Conservation (phyloP, 2,888 invertebrate genomes). For the Hylaea fasciaria region DNA sequence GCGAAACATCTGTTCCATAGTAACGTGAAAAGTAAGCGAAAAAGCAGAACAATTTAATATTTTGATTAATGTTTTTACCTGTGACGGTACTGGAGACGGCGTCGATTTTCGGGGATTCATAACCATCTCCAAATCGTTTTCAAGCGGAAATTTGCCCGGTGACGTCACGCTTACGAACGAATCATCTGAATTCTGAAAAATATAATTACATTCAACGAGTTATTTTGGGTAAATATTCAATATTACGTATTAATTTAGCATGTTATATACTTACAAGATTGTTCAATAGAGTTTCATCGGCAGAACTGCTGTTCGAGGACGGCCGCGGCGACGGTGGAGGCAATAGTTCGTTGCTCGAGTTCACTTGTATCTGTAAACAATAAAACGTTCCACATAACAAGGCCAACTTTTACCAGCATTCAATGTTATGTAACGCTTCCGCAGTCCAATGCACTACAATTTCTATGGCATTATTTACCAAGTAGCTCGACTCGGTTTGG, state of each 20-base stretch:
- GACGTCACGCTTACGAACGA: conserved; percentile 80
- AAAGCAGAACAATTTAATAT: too few species aligned
- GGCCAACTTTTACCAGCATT: conserved; percentile 12
- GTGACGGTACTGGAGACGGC: conserved; percentile 78
- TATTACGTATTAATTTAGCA: too few species aligned
- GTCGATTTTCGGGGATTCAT: conserved; percentile 56
- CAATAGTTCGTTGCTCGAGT: conserved; percentile 74
- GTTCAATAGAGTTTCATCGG: conserved; percentile 70
- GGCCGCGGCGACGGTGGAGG: conserved; percentile 79
- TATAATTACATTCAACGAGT: neutral
- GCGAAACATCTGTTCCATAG: too few species aligned
- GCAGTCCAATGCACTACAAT: too few species aligned
- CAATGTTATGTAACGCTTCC: conserved; percentile 12
- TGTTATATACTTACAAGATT: conserved; percentile 60
- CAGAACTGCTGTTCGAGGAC: conserved; percentile 74
- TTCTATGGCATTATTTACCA: too few species aligned
- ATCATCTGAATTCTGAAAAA: conserved; percentile 72
- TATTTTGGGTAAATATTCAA: too few species aligned
- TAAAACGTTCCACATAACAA: conserved; percentile 13
- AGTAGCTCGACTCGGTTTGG: too few species aligned
- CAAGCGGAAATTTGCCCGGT: conserved; percentile 79
- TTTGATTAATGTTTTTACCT: conserved; percentile 50
- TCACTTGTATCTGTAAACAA: conserved; percentile 64
- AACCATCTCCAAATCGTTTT: conserved; percentile 74
- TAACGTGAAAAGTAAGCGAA: too few species aligned